Evolutionary conservation across 92 coral and sea anemone genomes (phyloP).

Genomic region (Montipora capitata): DNA sequence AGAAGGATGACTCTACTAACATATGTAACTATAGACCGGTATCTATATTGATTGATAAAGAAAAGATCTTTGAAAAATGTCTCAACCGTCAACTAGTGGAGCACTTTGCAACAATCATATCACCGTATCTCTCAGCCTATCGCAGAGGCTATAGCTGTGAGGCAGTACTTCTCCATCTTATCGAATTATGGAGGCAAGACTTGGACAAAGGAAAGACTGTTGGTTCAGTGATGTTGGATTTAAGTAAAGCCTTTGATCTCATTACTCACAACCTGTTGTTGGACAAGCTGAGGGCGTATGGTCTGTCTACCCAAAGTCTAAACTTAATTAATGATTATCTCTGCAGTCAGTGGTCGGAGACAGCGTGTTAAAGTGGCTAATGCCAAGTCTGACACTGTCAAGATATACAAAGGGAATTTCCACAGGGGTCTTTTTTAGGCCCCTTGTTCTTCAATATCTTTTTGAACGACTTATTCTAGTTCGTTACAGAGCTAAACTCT

Average conservation of each 20-base stretch:
- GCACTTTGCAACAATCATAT: neutral
- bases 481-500: constrained; percentile 10
- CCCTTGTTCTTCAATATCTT: constrained; percentile 31
- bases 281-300: neutral
- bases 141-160: constrained; percentile 17
- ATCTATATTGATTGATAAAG: constrained; percentile 24
- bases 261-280: constrained; percentile 15
- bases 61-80: constrained; percentile 47
- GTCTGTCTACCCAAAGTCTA: constrained; percentile 3
- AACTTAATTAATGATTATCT: neutral
- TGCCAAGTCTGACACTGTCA: neutral
- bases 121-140: constrained; percentile 30
- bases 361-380: constrained; percentile 7
- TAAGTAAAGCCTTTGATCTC: constrained; percentile 41
- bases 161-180: constrained; percentile 30
- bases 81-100: neutral
- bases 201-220: constrained; percentile 20
- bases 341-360: neutral
- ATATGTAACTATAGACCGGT: constrained; percentile 46
- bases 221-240: constrained; percentile 24
- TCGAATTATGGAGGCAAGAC: constrained; percentile 22
- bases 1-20: constrained; percentile 26
- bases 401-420: constrained; percentile 2
- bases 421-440: constrained; percentile 26
- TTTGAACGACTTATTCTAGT: constrained; percentile 17